phyloP scores from a whole-genome alignment of 1,140 invertebrate species.

The Hermetia illucens region DNA sequence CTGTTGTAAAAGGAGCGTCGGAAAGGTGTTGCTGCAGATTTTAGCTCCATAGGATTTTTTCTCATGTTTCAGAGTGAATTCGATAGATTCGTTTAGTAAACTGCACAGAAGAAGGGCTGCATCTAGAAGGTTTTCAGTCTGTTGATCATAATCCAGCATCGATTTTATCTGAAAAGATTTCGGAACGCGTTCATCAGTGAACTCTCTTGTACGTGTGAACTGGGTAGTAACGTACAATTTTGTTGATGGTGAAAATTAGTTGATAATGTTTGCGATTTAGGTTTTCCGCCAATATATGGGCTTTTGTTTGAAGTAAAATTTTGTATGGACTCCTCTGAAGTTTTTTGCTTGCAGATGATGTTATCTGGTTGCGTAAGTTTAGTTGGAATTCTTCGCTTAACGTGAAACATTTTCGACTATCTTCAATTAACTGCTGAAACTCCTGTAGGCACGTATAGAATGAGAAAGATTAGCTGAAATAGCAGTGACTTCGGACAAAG shows the following conservation, averaged over 20 bases:
- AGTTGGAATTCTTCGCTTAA: slow-evolving; percentile 1
- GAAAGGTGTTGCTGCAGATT: slow-evolving; percentile 40
- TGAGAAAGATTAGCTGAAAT: not conserved
- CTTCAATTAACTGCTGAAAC: not conserved
- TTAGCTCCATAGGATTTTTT: slow-evolving; percentile 20
- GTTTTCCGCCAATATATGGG: slow-evolving; percentile 18
- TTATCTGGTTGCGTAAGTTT: not conserved
- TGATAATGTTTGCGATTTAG: slow-evolving; percentile 26
- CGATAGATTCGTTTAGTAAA: not conserved
- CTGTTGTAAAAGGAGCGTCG: slow-evolving; percentile 35
- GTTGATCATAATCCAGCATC: slow-evolving; percentile 21
- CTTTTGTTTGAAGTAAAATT: slow-evolving; percentile 23
- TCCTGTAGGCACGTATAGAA: not conserved
- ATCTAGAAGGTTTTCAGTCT: slow-evolving; percentile 8
- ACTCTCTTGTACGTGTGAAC: slow-evolving; percentile 9
- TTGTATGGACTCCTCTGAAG: slow-evolving; percentile 29
- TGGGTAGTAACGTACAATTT: slow-evolving; percentile 13
- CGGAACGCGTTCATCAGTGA: slow-evolving; percentile 22
- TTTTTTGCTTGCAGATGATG: slow-evolving; percentile 14
- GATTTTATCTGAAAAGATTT: slow-evolving; percentile 27
- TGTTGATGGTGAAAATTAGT: slow-evolving; percentile 24
- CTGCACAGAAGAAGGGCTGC: slow-evolving; percentile 1
- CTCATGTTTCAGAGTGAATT: slow-evolving; percentile 10
- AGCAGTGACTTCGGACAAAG: not conserved
- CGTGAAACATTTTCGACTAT: not conserved